Conservation (phyloP, 2,888 invertebrate species). For the Autographa pulchrina region DNA sequence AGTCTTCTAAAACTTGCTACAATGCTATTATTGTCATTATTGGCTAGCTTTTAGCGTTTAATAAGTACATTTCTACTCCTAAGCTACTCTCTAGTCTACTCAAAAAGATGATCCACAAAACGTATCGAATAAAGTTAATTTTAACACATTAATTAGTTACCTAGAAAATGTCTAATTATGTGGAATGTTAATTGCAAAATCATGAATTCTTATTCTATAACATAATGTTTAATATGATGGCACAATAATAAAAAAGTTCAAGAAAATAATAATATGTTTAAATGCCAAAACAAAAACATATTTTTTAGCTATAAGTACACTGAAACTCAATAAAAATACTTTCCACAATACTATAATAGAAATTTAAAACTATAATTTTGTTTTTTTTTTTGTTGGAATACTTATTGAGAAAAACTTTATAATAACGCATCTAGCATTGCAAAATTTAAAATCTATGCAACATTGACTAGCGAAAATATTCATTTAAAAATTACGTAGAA, state of each 20-base stretch:
- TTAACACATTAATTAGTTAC: not conserved
- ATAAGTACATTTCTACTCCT: slow-evolving; percentile 54
- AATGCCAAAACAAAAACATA: not conserved
- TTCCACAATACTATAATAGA: not conserved
- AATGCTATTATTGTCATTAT: slow-evolving; percentile 55
- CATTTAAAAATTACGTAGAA: not conserved
- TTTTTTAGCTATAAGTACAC: not conserved
- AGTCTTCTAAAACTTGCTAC: slow-evolving; percentile 13
- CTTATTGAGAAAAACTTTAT: not conserved
- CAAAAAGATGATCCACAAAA: slow-evolving; percentile 21
- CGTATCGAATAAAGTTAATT: slow-evolving; percentile 10
- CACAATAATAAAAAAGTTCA: not conserved
- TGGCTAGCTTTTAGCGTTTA: slow-evolving; percentile 47
- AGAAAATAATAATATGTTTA: not conserved
- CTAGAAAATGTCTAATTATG: slow-evolving; percentile 26
- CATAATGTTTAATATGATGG: not conserved
- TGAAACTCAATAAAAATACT: not conserved
- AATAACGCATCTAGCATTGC: not conserved
- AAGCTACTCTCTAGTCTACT: slow-evolving; percentile 20
- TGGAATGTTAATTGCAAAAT: slow-evolving; percentile 37
- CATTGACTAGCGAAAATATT: not conserved
- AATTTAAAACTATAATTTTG: not conserved
- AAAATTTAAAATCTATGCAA: slow-evolving; percentile 1
- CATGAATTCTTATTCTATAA: not conserved
- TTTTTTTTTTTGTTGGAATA: not conserved